These are phyloP conservation scores for Microcebus lehilahytsara DNA, from an alignment of 2,113 vertebrate genomes.

Conservation along the genomic window DNA sequence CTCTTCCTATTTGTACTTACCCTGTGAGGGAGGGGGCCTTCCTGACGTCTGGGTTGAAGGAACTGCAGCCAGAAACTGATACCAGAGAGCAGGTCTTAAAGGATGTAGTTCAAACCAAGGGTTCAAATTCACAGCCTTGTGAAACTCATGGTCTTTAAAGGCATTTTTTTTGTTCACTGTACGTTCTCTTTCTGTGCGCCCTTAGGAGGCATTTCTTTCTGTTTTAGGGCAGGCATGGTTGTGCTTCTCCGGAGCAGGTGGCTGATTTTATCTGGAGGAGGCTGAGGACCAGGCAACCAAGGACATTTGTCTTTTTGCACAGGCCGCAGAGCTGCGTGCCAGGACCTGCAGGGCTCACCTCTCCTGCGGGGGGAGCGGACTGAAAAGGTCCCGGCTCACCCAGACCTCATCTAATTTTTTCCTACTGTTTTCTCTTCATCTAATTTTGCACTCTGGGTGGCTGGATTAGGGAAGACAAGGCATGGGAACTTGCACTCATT, in stretches of 20 bases:
- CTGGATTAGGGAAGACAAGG: not conserved
- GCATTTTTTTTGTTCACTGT: not conserved
- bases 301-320: not conserved
- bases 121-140: not conserved
- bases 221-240: not conserved
- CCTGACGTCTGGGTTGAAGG: not conserved
- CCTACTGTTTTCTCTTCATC: not conserved
- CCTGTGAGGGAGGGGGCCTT: not conserved
- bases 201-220: not conserved
- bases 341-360: not conserved
- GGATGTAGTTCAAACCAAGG: not conserved
- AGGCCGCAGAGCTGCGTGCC: not conserved
- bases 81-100: not conserved
- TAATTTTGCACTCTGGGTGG: not conserved
- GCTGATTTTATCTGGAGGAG: conserved; percentile 1
- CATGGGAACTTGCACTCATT: fast-evolving
- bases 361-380: not conserved
- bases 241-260: not conserved
- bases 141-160: not conserved
- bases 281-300: fast-evolving
- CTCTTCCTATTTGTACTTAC: not conserved
- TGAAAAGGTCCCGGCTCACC: not conserved
- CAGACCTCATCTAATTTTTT: not conserved
- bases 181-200: not conserved
- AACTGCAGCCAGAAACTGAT: not conserved